Evolutionary conservation across 2,888 invertebrate species (phyloP).

Genomic region (Mesochorus sp.): DNA sequence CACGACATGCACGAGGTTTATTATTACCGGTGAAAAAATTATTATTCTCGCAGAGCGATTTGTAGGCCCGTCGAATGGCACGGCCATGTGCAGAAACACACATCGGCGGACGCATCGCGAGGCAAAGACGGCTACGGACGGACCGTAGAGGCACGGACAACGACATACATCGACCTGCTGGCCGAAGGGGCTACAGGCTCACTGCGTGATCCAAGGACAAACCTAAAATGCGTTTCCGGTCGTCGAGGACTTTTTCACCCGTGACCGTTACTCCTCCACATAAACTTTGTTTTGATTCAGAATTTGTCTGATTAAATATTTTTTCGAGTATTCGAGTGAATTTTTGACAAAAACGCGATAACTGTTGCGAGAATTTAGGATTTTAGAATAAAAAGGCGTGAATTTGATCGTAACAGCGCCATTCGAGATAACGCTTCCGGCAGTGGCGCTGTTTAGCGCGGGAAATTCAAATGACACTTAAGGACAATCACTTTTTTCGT

Average conservation of each 20-base stretch:
- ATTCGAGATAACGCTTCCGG: constrained; percentile 13
- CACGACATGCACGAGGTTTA: not conserved
- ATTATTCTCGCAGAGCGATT: constrained; percentile 71
- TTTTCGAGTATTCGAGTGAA: not conserved
- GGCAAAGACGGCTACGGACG: constrained; percentile 77
- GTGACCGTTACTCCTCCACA: not conserved
- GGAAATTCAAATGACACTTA: constrained; percentile 2
- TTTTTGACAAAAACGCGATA: not conserved
- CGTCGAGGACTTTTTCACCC: not conserved
- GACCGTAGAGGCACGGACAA: constrained; percentile 74
- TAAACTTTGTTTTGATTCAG: not conserved
- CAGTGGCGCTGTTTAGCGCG: constrained; percentile 45
- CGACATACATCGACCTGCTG: constrained; percentile 71
- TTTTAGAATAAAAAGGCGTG: constrained; percentile 3
- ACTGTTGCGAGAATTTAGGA: not conserved
- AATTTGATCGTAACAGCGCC: constrained; percentile 53
- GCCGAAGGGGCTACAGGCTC: constrained; percentile 61
- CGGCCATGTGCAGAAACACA: constrained; percentile 81
- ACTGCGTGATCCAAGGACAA: constrained; percentile 62
- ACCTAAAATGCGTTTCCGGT: constrained; percentile 41
- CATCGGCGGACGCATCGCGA: constrained; percentile 77
- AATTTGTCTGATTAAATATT: not conserved
- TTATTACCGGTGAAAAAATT: constrained; percentile 74
- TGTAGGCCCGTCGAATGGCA: constrained; percentile 73
- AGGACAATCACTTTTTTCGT: too few relatives aligned